Conservation (phyloP, 2,888 invertebrate genomes). For the Tinea pellionella region DNA sequence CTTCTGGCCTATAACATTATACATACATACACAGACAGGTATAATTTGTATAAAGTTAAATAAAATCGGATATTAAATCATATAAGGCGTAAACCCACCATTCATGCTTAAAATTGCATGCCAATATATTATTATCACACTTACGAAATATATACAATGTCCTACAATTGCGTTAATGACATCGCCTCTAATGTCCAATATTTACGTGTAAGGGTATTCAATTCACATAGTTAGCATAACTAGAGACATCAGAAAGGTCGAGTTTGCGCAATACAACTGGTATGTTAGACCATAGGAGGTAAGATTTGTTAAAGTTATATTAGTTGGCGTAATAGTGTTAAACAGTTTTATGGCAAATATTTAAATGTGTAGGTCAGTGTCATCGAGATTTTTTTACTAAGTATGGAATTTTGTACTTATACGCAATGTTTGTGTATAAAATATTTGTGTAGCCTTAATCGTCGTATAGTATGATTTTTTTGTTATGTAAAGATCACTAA, state of each 20-base stretch:
- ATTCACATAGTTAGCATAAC: neutral
- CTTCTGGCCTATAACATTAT: too few relatives aligned
- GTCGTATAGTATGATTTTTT: neutral
- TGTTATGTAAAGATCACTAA: neutral
- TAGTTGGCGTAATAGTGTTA: neutral
- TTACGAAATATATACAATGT: neutral
- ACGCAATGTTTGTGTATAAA: neutral
- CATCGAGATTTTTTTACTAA: neutral
- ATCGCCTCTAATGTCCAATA: neutral
- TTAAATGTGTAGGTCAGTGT: neutral
- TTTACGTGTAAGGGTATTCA: neutral
- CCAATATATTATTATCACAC: too few relatives aligned
- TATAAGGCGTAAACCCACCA: neutral
- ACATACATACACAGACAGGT: too few relatives aligned
- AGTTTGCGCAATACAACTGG: neutral
- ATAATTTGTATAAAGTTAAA: too few relatives aligned
- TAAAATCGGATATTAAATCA: neutral
- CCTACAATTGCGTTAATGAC: neutral
- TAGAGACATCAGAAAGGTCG: neutral
- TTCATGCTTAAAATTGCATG: neutral
- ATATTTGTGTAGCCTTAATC: constrained; percentile 1
- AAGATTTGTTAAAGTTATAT: neutral
- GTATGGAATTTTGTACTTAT: neutral
- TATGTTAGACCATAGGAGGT: neutral
- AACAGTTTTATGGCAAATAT: neutral